Evolutionary conservation across 1,140 invertebrate species (phyloP), one percentile per base, ranked within the genome.

Genomic region (Heliconius himera): DNA sequence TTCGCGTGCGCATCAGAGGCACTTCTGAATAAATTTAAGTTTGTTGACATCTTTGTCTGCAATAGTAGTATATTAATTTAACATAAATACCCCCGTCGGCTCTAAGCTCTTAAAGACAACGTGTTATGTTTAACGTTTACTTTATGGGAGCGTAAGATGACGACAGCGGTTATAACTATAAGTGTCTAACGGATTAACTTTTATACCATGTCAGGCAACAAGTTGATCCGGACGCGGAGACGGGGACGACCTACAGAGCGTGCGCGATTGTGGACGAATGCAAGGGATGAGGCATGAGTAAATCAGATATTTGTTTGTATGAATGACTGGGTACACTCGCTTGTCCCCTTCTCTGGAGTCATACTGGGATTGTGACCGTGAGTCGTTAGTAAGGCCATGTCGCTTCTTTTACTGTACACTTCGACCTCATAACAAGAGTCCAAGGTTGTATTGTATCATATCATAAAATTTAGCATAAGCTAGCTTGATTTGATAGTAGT

Each of bases 1-100:
- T 82, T 95, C 95, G 73, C 96, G 96, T 89, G 93, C 95, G 81
- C 96, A 98, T 92, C 97, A 97, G 87, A 97, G 97, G 93, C 96
- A 98, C 92, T 98, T 97, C 94, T 98, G 96, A 96, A 88, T 89
- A 85, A 77, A 79, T 84, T 80, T 82, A 87, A 83, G 78, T 78
- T 82, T 89, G 89, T 92, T 86, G 85, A 91, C 91, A 91, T 90
- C 85, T 87, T 79, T 88, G 87, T 92, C 86, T 87, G 90, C 93
- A 94, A 93, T 93, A 94, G 87, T 94, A 94, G 93, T 90, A 85
- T 92, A 93, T 89, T 88, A 88, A 80, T 79, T 88, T 92, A 93
- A 90, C 87, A 84, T 92, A 92, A 91, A 90, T 88, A 89, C 90
- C 90, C 89, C 90, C 90, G 90, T 93, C 91, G 90, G 88, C 86